A percentile compares a stretch with the other conserved stretches of the same genome.
phyloP scores from a whole-genome alignment of 2,113 vertebrate species.

The Ceyx melanurus region DNA sequence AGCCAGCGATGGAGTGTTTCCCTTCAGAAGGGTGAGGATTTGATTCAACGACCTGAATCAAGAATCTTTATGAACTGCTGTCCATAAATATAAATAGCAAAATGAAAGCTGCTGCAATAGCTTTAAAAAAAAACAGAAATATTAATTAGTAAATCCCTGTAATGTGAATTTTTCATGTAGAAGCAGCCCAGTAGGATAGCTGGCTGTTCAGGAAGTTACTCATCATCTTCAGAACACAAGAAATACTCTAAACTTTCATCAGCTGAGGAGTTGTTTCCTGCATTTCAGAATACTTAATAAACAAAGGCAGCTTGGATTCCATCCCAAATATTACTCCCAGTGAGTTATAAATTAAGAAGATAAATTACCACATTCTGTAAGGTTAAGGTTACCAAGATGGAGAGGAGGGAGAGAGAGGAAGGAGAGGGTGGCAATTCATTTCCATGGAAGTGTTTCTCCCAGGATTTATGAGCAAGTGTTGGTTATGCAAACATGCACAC shows the following conservation, averaged over 20 bases:
- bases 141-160: neutral
- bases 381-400: neutral
- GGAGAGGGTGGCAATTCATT: neutral
- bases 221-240: neutral
- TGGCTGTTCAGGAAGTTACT: neutral
- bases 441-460: neutral
- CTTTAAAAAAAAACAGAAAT: neutral
- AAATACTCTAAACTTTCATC: neutral
- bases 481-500: fast-evolving
- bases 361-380: neutral
- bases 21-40: neutral
- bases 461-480: neutral
- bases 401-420: neutral
- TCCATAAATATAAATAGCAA: neutral
- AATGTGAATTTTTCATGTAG: neutral
- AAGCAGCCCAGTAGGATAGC: neutral
- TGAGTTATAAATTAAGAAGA: neutral
- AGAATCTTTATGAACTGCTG: neutral
- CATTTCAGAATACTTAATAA: neutral
- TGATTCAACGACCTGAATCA: fast-evolving
- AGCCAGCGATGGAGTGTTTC: neutral
- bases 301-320: conserved; percentile 17
- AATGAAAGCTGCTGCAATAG: neutral
- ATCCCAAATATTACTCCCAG: neutral
- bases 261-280: conserved; percentile 26